Evolutionary conservation across 2,113 vertebrate species (phyloP).

Genomic region (Nycticorax nycticorax): DNA sequence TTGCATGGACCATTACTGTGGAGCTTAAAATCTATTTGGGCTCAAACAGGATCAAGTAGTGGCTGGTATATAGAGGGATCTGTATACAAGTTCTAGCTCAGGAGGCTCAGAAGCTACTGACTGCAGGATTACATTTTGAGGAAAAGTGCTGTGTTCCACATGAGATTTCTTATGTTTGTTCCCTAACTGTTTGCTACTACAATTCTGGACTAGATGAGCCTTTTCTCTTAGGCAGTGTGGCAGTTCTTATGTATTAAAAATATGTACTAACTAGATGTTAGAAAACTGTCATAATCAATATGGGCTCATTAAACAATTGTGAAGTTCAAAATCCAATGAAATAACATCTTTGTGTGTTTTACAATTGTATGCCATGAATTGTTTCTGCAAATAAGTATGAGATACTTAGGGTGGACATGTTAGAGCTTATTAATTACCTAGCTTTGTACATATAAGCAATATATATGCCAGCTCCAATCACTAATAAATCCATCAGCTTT

Average conservation of each 20-base stretch:
- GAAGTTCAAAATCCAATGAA: not conserved
- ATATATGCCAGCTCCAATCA: constrained; percentile 68
- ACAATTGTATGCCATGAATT: not conserved
- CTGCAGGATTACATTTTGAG: not conserved
- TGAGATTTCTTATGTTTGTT: not conserved
- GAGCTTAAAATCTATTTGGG: not conserved
- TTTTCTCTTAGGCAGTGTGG: not conserved
- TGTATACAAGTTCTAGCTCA: not conserved
- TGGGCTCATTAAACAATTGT: not conserved
- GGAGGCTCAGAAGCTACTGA: not conserved
- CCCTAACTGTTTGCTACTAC: not conserved
- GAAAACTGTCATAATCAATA: not conserved
- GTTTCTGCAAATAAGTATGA: not conserved
- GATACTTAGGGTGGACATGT: constrained; percentile 25
- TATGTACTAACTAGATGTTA: not conserved
- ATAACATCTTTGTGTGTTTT: not conserved
- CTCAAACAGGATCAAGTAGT: not conserved
- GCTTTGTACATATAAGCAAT: constrained; percentile 42
- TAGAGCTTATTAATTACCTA: constrained; percentile 64
- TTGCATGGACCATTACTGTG: not conserved
- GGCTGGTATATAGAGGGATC: not conserved
- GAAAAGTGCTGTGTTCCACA: not conserved
- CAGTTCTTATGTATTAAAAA: not conserved
- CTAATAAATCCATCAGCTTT: constrained; percentile 70
- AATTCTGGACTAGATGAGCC: not conserved